Base-by-base conservation (phyloP, 2,888 invertebrate genomes). In the Ischnus inquisitorius region DNA sequence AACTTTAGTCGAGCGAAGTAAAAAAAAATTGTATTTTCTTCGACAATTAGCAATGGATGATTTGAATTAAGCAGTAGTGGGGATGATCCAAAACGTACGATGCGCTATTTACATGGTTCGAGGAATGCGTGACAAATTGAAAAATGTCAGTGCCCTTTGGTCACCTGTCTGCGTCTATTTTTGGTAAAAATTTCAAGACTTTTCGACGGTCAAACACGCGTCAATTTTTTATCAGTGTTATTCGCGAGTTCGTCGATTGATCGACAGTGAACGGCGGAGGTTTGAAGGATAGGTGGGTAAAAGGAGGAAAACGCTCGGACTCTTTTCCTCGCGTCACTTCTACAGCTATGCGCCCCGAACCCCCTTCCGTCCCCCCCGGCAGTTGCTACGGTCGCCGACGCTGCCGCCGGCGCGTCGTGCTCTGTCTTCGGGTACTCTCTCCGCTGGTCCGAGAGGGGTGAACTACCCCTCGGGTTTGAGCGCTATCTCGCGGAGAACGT, bases 401-500 rank as follows among this genome's bases (percentile, higher is more conserved):
- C 28, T 54, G 46, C 79, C 69, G 74, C 4, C 48, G 69, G 54
- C 39, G 76, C 78, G 79, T 57, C 54, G 54, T 41, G 48, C 71
- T 43, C 72, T 72, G 60, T 84, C 84, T 84, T 84, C 75, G 75
- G 54, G 76, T 39, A 39, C 43, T 28, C 81, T 76, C 83, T 71
- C 57, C 71, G 71, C 68, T 62, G 77, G 84, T 76, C 79, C 75
- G 81, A 80, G 57, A 77, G 84, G 82, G 81, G 77, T 77, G 67
- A 79, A 78, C 80, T 79, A 79, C 82, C 72, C 79, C 79, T 77
- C 82, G 72, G 76, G 16, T 39, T 60, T 22, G 71, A 39, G 85
- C 86, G 87, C 86, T 84, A 87, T 86, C 87, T 87, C 62, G 79
- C 84, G 86, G 81, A 79, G 69, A 84, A 72, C 80, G 79, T 72